Evolutionary conservation across 2,888 invertebrate species (phyloP), one percentile per base, ranked within the genome.

Genomic region (Mesorhabditis sp.): DNA sequence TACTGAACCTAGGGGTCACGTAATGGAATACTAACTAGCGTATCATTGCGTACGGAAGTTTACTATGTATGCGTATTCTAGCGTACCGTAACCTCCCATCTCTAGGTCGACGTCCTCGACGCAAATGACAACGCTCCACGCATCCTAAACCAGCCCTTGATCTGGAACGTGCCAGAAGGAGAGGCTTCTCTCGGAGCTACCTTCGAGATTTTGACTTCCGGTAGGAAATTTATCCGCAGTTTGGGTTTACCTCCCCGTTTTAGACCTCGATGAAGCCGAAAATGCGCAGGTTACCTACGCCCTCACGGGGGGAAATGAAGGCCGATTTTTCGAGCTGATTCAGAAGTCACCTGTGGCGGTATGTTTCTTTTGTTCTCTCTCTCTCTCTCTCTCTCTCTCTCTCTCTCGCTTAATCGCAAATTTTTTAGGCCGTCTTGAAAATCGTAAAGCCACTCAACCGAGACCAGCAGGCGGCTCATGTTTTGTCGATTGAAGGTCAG

Each of bases 101-200:
- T 50, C 58, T n/a, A 72, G 28, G 70, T 77, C 43, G 73, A 68
- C 45, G 70, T 77, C 5, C 74, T 73, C 4, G 67, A 71, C 7
- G 68, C 61, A 6, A 62, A 72, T 50, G 62, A 71, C 6, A 71
- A 73, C 41, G 62, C 70, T 7, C 78, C 78, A n/a, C 62, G 63
- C n/a, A 70, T 78, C 67, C 65, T 71, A 28, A 69, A 62, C n/a
- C 64, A 70, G 62, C 76, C 75, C 61, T 68, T 76, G 66, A 66
- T 70, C 62, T 79, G 79, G 79, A 79, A 74, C 65, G 71, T 79
- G 45, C 76, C 73, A 6, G 78, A 78, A 70, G 72, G 72, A 70
- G 43, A n/a, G 61, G 62, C 15, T 42, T 6, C 28, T 3, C 6
- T n/a, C n/a, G 58, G 58, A 50, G n/a, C 10, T 50, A 2, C 58